Evolutionary conservation across 2,888 invertebrate species (phyloP).

Genomic region (Synergus itoensis): DNA sequence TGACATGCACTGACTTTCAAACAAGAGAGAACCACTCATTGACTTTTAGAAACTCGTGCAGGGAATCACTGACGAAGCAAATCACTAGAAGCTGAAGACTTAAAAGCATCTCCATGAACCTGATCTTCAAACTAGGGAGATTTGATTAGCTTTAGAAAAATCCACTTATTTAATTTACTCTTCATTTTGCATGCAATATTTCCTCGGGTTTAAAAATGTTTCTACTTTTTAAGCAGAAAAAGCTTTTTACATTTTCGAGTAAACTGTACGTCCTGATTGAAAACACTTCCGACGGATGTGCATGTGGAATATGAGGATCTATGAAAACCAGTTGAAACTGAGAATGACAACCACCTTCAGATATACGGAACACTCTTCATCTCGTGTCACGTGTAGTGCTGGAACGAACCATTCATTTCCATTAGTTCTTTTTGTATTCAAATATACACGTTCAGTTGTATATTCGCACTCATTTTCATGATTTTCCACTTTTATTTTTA

Average conservation of each 20-base stretch:
- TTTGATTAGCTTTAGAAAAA: not conserved
- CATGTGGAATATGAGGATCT: conserved; percentile 39
- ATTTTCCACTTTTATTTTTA: not conserved
- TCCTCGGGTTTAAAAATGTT: no score
- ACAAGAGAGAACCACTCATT: not conserved
- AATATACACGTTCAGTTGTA: not conserved
- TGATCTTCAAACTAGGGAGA: conserved; percentile 28
- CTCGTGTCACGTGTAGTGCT: not conserved
- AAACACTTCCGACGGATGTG: not conserved
- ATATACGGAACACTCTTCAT: conserved; percentile 46
- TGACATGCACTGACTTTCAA: conserved; percentile 30
- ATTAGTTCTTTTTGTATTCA: not conserved
- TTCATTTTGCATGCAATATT: not conserved
- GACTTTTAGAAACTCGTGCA: conserved; percentile 18
- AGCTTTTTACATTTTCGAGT: conserved; percentile 21
- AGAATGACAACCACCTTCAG: conserved; percentile 53
- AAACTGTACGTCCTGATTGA: not conserved
- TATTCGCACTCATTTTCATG: not conserved
- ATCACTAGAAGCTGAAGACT: conserved; percentile 19
- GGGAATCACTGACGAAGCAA: not conserved
- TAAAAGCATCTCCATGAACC: not conserved
- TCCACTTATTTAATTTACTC: not conserved
- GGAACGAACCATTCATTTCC: not conserved
- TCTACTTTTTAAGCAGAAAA: no score
- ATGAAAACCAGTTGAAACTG: conserved; percentile 28